Evolutionary conservation across 2,797 vertebrate genomes (phyloP), one percentile per base, ranked within the genome.

Genomic region (Falco naumanni): DNA sequence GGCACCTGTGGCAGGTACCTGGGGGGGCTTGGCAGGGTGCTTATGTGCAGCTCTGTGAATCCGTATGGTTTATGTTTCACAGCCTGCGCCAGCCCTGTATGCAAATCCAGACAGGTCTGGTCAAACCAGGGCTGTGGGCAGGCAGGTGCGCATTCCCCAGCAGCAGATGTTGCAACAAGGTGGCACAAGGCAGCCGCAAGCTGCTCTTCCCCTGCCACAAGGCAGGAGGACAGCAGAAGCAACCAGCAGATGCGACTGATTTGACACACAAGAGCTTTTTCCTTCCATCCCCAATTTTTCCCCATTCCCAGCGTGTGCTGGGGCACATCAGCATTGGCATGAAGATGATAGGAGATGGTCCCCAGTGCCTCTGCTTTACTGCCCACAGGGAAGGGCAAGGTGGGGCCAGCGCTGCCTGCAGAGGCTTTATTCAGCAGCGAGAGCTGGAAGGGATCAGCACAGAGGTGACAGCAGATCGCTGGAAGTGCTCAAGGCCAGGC

Each of bases 401-500:
- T 53, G 22, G 9, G 2, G 53, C 13, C 60, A 19, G 22, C 1
- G 6, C 54, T 74, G 29, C 75, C 70, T 11, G n/a, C 9, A 3
- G 20, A 5, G 9, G 4, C 14, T 76, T 68, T 41, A n/a, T 48
- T 48, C 4, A 2, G 34, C 56, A 37, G 12, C 7, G 2, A 28
- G 71, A 48, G 13, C 60, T 75, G 29, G 11, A 24, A 39, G 8
- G 16, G 25, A 34, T 26, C 11, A 1, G 48, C 48, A 19, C 10
- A 0, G 53, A 29, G 15, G 9, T 14, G 37, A 1, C 0, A 10
- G 33, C 53, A 39, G 17, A 29, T 0, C 12, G 11, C 39, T 41
- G 39, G 39, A 41, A 41, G 39, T 5, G 39, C 39, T 41, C 39
- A 41, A 41, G 39, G 18, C 19, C 15, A 43, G 41, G 41, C 13